These are phyloP conservation scores for Macquaria australasica DNA, from an alignment of 2,113 vertebrate species.

Conservation along the genomic window DNA sequence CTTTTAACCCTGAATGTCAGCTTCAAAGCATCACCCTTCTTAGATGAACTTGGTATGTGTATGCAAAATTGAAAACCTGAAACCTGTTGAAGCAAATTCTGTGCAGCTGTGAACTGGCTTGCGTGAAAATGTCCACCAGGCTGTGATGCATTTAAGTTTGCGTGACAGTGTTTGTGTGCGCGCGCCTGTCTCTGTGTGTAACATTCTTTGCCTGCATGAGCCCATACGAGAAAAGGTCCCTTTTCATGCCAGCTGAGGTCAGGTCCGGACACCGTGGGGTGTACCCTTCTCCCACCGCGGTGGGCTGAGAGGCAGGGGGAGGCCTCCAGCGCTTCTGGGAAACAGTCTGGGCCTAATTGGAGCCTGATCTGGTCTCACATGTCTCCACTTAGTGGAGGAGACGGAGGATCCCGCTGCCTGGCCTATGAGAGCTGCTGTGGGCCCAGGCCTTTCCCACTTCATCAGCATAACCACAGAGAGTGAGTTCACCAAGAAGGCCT, in stretches of 20 bases:
- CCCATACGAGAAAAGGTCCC: conserved; percentile 13
- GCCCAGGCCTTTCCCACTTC: conserved; percentile 47
- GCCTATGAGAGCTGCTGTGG: conserved; percentile 54
- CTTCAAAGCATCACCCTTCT: not conserved
- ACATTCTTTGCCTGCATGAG: conserved; percentile 55
- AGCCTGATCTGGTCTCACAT: conserved; percentile 78
- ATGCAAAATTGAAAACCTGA: conserved; percentile 9
- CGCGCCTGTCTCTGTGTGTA: conserved; percentile 21
- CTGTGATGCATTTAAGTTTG: conserved; percentile 27
- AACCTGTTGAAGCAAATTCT: conserved; percentile 12
- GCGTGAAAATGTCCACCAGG: conserved; percentile 5
- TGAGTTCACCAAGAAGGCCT: conserved; percentile 34
- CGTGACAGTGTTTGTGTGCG: conserved; percentile 5
- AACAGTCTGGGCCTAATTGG: conserved; percentile 80
- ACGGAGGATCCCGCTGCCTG: conserved; percentile 64
- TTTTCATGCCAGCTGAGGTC: conserved; percentile 69
- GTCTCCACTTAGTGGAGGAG: conserved; percentile 79
- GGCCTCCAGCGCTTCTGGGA: conserved; percentile 76
- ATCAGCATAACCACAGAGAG: conserved; percentile 66
- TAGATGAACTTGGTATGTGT: not conserved
- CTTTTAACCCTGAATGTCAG: not conserved
- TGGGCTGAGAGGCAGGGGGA: conserved; percentile 70
- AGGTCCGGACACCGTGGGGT: conserved; percentile 68
- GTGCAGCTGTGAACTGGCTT: conserved; percentile 32
- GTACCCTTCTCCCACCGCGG: conserved; percentile 58